Evolutionary conservation across 2,113 vertebrate genomes (phyloP).

Genomic region (Danionella cerebrum): DNA sequence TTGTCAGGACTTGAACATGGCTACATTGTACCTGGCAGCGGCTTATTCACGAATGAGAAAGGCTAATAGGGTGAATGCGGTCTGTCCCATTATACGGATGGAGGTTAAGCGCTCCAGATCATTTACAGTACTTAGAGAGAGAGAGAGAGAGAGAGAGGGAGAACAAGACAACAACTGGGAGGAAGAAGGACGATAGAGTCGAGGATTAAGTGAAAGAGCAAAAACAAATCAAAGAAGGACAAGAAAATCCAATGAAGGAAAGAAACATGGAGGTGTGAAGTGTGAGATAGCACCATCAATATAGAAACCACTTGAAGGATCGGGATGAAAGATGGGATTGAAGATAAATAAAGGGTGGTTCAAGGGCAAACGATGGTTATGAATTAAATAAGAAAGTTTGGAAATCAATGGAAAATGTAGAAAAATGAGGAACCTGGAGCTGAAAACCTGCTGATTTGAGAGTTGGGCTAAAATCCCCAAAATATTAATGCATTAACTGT

Average conservation of each 20-base stretch:
- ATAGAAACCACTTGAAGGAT: constrained; percentile 12
- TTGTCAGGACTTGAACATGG: too few relatives aligned
- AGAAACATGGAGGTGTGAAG: neutral
- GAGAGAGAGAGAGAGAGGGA: neutral
- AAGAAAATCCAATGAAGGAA: neutral
- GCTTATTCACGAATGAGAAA: neutral
- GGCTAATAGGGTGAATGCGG: neutral
- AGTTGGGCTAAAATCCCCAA: too few relatives aligned
- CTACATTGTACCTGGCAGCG: neutral
- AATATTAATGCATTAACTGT: too few relatives aligned
- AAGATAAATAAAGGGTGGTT: neutral
- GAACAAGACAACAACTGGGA: too few relatives aligned
- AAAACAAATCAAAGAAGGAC: neutral
- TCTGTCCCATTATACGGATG: neutral
- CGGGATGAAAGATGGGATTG: neutral
- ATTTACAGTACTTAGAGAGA: neutral
- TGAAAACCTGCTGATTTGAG: too few relatives aligned
- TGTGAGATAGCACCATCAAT: too few relatives aligned
- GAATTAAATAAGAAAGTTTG: too few relatives aligned
- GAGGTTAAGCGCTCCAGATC: constrained; percentile 12
- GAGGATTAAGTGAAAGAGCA: constrained; percentile 11
- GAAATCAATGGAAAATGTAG: too few relatives aligned
- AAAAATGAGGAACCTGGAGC: too few relatives aligned
- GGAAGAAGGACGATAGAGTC: constrained; percentile 1
- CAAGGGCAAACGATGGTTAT: too few relatives aligned